These are phyloP conservation scores for Denticeps clupeoides DNA, from an alignment of 2,797 vertebrate species.

Conservation along the genomic window DNA sequence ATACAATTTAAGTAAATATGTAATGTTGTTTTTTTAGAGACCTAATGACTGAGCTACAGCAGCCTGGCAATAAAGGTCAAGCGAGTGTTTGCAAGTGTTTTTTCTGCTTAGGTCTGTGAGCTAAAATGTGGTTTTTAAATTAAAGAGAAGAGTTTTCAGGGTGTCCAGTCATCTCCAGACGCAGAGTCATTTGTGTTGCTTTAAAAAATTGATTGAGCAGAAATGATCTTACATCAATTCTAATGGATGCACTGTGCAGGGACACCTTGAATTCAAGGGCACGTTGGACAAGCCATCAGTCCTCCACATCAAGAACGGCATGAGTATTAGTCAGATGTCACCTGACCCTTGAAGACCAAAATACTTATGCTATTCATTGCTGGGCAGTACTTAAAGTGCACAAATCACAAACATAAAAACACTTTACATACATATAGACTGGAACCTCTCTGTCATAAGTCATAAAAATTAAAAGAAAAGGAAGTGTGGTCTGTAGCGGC, in stretches of 20 bases:
- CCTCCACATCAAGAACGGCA: constrained; percentile 48
- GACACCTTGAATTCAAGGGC: constrained; percentile 68
- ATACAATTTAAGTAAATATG: constrained; percentile 62
- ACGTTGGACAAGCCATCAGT: constrained; percentile 61
- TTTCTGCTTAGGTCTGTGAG: constrained; percentile 38
- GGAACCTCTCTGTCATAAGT: constrained; percentile 6
- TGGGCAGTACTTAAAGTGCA: no score
- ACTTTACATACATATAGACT: neutral
- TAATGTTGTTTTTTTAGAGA: constrained; percentile 47
- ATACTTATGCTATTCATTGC: constrained; percentile 23
- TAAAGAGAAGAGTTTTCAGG: constrained; percentile 50
- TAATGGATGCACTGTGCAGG: constrained; percentile 64
- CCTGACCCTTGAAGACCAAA: constrained; percentile 41
- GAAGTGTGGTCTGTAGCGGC: neutral
- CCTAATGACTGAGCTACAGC: constrained; percentile 47
- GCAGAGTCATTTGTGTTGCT: constrained; percentile 38
- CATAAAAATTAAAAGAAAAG: neutral
- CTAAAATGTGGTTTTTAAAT: constrained; percentile 46
- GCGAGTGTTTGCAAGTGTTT: constrained; percentile 40
- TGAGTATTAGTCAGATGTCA: constrained; percentile 56
- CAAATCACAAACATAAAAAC: neutral
- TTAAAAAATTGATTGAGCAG: constrained; percentile 54
- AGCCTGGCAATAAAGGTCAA: constrained; percentile 49
- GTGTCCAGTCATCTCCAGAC: constrained; percentile 35
- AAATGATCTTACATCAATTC: constrained; percentile 67